Conservation (phyloP, 2,888 invertebrate species). For the Morinoia aosen region DNA sequence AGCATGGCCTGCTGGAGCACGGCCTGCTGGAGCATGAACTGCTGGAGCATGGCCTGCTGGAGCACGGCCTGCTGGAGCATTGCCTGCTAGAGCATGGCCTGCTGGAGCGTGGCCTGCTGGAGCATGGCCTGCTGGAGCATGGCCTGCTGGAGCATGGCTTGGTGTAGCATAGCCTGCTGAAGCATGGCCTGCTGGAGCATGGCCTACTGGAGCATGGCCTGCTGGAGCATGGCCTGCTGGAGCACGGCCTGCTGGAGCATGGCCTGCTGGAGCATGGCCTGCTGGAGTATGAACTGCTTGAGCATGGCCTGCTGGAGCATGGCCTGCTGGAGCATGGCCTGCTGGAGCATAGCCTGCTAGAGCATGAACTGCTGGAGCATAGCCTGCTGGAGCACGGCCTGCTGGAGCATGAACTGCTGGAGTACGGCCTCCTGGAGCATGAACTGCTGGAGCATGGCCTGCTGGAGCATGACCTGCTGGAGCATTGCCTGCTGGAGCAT, state of each 20-base stretch:
- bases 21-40: not conserved
- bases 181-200: not conserved
- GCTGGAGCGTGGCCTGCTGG: not conserved
- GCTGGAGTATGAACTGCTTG: too few relatives aligned
- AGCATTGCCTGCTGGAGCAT: too few relatives aligned
- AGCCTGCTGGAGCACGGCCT: not conserved
- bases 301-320: not conserved
- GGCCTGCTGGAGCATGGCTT: not conserved
- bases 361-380: not conserved
- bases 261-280: not conserved
- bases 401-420: too few relatives aligned
- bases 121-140: not conserved
- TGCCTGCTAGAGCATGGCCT: too few relatives aligned
- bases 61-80: not conserved
- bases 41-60: not conserved
- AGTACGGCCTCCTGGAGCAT: not conserved
- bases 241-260: not conserved
- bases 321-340: not conserved
- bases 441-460: not conserved
- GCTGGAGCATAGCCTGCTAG: not conserved
- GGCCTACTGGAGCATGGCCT: not conserved
- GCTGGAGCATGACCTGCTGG: too few relatives aligned
- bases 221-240: not conserved
- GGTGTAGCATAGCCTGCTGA: too few relatives aligned
- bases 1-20: not conserved